Evolutionary conservation across 2,113 vertebrate species (phyloP), one percentile per base, ranked within the genome.

Genomic region (Mustela lutreola): DNA sequence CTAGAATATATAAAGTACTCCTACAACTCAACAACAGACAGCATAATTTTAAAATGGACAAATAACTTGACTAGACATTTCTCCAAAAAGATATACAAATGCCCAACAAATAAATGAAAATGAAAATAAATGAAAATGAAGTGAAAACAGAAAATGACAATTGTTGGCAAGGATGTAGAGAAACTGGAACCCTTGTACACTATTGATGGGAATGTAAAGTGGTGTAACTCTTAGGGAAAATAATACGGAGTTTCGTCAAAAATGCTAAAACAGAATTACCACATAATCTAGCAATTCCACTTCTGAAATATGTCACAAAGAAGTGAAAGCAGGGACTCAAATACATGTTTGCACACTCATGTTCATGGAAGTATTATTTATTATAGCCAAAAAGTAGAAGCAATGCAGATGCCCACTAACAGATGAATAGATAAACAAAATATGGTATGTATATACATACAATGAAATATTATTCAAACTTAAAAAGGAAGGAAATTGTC

Each of bases 401-500:
- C 19, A 31, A 50, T 0, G 16, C 33, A 65, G 53, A 48, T 24
- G 58, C 12, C 42, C 24, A 65, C 56, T 19, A 18, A 31, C 39
- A 31, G 42, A 56, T 76, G 67, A 65, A 90, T 4, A 7, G 26
- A 89, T 53, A 67, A 78, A 90, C 11, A 58, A 78, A 78, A 95
- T 65, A 16, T 48, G 28, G 11, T 7, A 28, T 24, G 28, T 28
- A 22, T 56, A 76, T 84, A 56, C 21, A 83, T n/a, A 83, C 45
- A 84, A 75, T 48, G 36, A 50, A 84, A 58, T 78, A 78, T 90
- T 58, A 90, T 67, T 39, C 53, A 58, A 31, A 22, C 11, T 84
- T 91, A 36, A 84, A 90, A 67, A 84, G 58, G 79, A 83, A 33
- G 14, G 48, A 90, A 79, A 84, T 84, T 91, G 58, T 36, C 39